These are phyloP conservation scores for Halictus rubicundus DNA, from an alignment of 1,140 invertebrate genomes.

Conservation along the genomic window DNA sequence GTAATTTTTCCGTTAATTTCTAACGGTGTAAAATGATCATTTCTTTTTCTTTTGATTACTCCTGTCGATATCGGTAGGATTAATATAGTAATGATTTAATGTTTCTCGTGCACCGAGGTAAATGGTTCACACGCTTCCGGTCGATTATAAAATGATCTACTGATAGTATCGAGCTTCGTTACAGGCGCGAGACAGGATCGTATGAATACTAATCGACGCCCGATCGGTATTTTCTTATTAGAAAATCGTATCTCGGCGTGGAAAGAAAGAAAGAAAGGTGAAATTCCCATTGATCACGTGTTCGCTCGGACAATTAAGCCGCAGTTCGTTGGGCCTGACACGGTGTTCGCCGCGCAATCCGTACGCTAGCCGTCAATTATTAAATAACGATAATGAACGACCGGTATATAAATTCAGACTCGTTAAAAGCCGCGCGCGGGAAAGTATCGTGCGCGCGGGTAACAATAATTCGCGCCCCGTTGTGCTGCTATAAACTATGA, in stretches of 20 bases:
- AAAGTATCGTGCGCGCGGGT: constrained; percentile 28
- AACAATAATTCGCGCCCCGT: constrained; percentile 50
- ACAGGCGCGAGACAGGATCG: neutral
- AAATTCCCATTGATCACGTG: constrained; percentile 1
- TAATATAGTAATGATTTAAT: no score
- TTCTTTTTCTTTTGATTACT: no score
- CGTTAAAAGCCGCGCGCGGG: constrained; percentile 24
- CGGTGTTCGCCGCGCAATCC: constrained; percentile 2
- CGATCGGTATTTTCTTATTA: neutral
- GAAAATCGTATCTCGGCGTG: constrained; percentile 6
- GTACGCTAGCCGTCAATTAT: constrained; percentile 24
- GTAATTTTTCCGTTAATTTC: no score
- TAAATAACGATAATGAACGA: constrained; percentile 41
- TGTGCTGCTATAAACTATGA: constrained; percentile 41
- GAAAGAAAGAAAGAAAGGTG: neutral
- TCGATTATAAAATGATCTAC: no score
- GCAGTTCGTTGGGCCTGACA: neutral
- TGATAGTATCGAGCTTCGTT: no score
- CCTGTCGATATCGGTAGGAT: no score
- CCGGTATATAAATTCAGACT: constrained; percentile 29
- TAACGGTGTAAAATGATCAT: no score
- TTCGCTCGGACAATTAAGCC: constrained; percentile 18
- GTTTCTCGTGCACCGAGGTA: no score
- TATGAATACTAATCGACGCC: neutral
- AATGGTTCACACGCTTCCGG: no score